Evolutionary conservation across 2,888 invertebrate genomes (phyloP).

Genomic region (Latrodectus hesperus): DNA sequence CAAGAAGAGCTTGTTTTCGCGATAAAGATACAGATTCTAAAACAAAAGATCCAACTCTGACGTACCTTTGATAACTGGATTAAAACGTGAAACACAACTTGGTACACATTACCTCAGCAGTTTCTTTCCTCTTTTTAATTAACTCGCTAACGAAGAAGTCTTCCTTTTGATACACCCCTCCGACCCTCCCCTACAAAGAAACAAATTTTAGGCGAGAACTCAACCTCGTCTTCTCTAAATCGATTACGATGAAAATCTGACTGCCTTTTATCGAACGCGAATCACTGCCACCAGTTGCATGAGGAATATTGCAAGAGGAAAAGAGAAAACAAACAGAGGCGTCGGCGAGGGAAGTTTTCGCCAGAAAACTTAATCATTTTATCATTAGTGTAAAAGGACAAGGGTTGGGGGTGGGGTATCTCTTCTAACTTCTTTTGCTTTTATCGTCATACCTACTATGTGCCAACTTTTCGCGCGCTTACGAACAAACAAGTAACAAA

Average conservation of each 20-base stretch:
- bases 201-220: slow-evolving; percentile 30
- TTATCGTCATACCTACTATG: slow-evolving; percentile 39
- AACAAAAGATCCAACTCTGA: neutral
- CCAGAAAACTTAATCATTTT: slow-evolving; percentile 66
- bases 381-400: slow-evolving; percentile 62
- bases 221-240: slow-evolving; percentile 53
- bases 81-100: slow-evolving; percentile 39
- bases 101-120: slow-evolving; percentile 6
- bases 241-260: slow-evolving; percentile 69
- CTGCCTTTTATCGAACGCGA: slow-evolving; percentile 59
- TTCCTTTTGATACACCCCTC: slow-evolving; percentile 43
- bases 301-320: slow-evolving; percentile 45
- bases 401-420: neutral
- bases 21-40: too few relatives aligned
- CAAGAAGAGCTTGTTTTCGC: too few relatives aligned
- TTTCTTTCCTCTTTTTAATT: slow-evolving; percentile 62
- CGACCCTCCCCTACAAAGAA: slow-evolving; percentile 30
- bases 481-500: slow-evolving; percentile 60
- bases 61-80: slow-evolving; percentile 52
- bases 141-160: slow-evolving; percentile 57
- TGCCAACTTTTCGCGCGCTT: slow-evolving; percentile 43
- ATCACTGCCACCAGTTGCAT: slow-evolving; percentile 63
- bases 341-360: slow-evolving; percentile 50
- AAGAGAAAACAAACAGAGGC: slow-evolving; percentile 20
- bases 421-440: slow-evolving; percentile 51